Evolutionary conservation across 2,797 vertebrate genomes (phyloP).

Genomic region (Champsocephalus gunnari): DNA sequence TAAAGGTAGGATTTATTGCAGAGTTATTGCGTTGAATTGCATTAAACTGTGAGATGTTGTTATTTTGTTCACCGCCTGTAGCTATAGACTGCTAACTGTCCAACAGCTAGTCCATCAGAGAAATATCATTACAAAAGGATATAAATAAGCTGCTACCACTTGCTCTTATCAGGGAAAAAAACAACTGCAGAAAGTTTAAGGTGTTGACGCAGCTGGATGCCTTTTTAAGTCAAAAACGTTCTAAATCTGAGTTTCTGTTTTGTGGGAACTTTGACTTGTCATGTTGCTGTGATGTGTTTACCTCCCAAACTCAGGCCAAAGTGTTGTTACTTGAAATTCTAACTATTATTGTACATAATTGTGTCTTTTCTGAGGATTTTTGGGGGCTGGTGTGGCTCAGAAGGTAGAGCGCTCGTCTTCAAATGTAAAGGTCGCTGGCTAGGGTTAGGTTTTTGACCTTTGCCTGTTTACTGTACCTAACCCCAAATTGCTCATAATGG

Average conservation of each 20-base stretch:
- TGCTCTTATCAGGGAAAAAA: constrained; percentile 1
- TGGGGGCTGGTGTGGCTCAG: too few species aligned
- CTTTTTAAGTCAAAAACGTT: constrained; percentile 8
- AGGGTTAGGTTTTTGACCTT: too few species aligned
- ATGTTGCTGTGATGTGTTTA: neutral
- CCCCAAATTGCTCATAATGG: too few species aligned
- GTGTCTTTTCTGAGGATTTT: neutral
- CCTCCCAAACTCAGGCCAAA: neutral
- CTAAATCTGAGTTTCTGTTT: constrained; percentile 5
- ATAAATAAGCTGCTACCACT: neutral
- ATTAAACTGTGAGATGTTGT: constrained; percentile 33
- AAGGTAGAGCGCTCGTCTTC: too few species aligned
- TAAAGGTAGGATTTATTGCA: constrained; percentile 30
- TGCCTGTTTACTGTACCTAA: too few species aligned
- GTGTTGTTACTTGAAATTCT: neutral
- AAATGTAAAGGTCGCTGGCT: too few species aligned
- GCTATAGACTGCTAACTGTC: constrained; percentile 10
- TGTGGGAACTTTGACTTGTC: neutral
- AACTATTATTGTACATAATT: neutral
- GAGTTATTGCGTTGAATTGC: constrained; percentile 37
- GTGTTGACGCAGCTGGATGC: neutral
- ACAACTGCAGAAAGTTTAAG: constrained; percentile 11
- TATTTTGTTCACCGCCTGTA: constrained; percentile 33
- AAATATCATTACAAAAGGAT: constrained; percentile 35
- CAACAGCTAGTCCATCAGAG: constrained; percentile 29